Conservation (phyloP, 2,113 vertebrate genomes). For the Porphyrio hochstetteri region DNA sequence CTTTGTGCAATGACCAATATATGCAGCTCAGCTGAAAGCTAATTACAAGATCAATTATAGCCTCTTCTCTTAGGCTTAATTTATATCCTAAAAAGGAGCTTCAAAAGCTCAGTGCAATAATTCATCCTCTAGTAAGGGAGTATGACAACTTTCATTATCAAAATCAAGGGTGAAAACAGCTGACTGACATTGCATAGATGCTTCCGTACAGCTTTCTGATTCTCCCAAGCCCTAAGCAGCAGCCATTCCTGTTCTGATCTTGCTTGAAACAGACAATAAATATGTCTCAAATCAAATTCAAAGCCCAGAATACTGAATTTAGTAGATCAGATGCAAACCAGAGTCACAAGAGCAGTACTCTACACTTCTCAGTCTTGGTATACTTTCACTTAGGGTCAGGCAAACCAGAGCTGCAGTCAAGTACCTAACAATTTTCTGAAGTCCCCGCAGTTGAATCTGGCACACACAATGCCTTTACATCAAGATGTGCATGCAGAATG, state of each 20-base stretch:
- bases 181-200: neutral
- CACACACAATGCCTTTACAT: neutral
- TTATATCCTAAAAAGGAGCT: neutral
- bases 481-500: neutral
- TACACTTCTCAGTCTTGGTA: neutral
- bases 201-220: neutral
- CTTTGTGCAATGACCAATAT: neutral
- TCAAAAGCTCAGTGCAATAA: neutral
- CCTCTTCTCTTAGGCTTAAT: neutral
- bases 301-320: neutral
- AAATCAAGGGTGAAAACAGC: neutral
- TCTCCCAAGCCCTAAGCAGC: neutral
- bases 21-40: neutral
- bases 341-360: neutral
- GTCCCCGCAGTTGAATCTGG: neutral
- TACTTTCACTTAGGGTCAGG: neutral
- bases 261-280: neutral
- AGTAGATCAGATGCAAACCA: neutral
- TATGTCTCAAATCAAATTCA: neutral
- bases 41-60: neutral
- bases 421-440: neutral
- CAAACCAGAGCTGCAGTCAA: neutral
- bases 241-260: neutral
- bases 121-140: neutral
- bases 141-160: neutral